Evolutionary conservation across 1,140 invertebrate genomes (phyloP).

Genomic region (Sycobia sp.): DNA sequence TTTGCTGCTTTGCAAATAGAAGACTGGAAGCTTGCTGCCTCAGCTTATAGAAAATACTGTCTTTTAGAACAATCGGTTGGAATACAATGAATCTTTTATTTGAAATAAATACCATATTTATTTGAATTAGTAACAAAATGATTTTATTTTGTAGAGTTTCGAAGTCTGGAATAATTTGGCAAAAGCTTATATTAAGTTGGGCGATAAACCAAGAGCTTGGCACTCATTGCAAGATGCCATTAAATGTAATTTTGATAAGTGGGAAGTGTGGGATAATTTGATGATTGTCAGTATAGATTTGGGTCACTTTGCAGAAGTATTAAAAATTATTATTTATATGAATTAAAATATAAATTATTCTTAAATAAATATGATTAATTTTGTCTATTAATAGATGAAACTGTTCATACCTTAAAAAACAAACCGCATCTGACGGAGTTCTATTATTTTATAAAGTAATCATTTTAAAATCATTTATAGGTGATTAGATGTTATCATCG

Average conservation of each 20-base stretch:
- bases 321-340: constrained; percentile 11
- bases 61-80: constrained; percentile 78
- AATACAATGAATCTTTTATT: neutral
- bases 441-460: constrained; percentile 18
- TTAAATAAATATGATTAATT: neutral
- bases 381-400: too few species aligned
- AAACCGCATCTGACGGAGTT: too few species aligned
- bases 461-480: constrained; percentile 49
- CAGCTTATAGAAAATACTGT: constrained; percentile 85
- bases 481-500: constrained; percentile 84
- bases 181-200: constrained; percentile 86
- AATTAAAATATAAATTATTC: neutral
- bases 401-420: too few species aligned
- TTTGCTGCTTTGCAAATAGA: constrained; percentile 81
- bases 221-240: constrained; percentile 85
- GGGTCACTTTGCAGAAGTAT: constrained; percentile 72
- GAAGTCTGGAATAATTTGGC: constrained; percentile 98
- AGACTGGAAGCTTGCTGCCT: constrained; percentile 82
- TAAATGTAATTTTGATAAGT: constrained; percentile 93
- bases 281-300: constrained; percentile 82
- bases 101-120: neutral
- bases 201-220: constrained; percentile 85
- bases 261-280: constrained; percentile 97
- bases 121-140: constrained; percentile 24
- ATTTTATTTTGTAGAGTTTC: constrained; percentile 69